Conservation (phyloP, 2,797 vertebrate species). For the Microhierax caerulescens region DNA sequence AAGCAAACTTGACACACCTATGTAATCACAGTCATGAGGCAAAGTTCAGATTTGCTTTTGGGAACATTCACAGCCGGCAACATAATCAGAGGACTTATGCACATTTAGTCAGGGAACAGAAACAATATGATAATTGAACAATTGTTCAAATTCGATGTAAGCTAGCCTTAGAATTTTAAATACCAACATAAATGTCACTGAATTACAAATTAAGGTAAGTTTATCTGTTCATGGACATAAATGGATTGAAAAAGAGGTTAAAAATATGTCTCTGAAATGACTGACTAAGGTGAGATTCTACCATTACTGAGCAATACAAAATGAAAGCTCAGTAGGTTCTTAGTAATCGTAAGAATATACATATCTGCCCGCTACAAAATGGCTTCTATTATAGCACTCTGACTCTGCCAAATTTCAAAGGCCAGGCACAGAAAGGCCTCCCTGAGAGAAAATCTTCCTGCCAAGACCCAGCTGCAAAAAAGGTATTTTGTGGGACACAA, state of each 20-base stretch:
- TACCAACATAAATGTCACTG: slow-evolving; percentile 38
- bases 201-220: slow-evolving; percentile 1
- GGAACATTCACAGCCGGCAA: slow-evolving; percentile 22
- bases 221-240: background rate
- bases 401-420: background rate
- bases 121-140: background rate
- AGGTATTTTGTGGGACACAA: background rate
- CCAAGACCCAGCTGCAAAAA: background rate
- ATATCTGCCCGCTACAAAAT: background rate
- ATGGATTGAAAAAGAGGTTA: background rate
- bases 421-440: background rate
- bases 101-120: slow-evolving; percentile 15
- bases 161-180: slow-evolving; percentile 24
- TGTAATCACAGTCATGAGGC: slow-evolving; percentile 23
- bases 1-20: slow-evolving; percentile 47
- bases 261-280: background rate
- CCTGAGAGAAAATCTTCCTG: background rate
- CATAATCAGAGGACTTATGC: background rate
- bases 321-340: background rate
- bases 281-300: background rate
- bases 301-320: background rate
- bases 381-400: background rate
- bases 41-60: slow-evolving; percentile 58
- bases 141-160: slow-evolving; percentile 9
- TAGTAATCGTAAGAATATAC: background rate